Conservation (phyloP, 2,797 vertebrate genomes). For the Huso huso region DNA sequence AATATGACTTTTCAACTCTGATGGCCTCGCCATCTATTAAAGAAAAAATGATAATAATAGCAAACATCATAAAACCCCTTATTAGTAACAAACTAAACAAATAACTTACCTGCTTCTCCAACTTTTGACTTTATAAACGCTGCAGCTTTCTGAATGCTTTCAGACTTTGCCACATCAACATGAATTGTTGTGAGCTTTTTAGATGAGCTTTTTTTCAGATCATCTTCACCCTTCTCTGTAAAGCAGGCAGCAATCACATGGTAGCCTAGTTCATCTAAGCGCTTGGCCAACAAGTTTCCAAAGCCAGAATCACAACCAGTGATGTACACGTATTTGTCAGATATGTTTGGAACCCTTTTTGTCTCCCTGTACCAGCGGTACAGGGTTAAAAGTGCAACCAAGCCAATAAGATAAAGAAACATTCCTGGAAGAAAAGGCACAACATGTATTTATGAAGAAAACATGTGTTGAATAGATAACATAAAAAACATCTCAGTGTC, state of each 20-base stretch:
- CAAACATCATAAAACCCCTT: too few species aligned
- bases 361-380: constrained; percentile 56
- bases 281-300: constrained; percentile 51
- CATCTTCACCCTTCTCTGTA: constrained; percentile 59
- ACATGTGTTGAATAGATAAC: too few species aligned
- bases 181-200: constrained; percentile 40
- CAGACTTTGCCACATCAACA: constrained; percentile 50
- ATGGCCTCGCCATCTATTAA: too few species aligned
- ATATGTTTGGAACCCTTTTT: constrained; percentile 45
- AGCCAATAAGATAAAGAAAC: constrained; percentile 48
- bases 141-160: constrained; percentile 48
- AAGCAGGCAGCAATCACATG: constrained; percentile 55
- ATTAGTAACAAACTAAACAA: not conserved
- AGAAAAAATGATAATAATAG: too few species aligned
- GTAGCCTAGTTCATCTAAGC: constrained; percentile 56
- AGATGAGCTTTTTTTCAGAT: constrained; percentile 56
- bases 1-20: too few species aligned
- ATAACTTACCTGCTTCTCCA: constrained; percentile 40
- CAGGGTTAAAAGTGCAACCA: constrained; percentile 45
- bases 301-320: constrained; percentile 64
- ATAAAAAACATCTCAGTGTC: too few species aligned
- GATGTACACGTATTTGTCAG: constrained; percentile 58
- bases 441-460: too few species aligned
- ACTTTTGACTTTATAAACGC: constrained; percentile 47
- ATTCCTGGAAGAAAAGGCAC: constrained; percentile 36